Conservation (phyloP, 53 echinoderm and acorn worm genomes). For the Stichopus horrens region DNA sequence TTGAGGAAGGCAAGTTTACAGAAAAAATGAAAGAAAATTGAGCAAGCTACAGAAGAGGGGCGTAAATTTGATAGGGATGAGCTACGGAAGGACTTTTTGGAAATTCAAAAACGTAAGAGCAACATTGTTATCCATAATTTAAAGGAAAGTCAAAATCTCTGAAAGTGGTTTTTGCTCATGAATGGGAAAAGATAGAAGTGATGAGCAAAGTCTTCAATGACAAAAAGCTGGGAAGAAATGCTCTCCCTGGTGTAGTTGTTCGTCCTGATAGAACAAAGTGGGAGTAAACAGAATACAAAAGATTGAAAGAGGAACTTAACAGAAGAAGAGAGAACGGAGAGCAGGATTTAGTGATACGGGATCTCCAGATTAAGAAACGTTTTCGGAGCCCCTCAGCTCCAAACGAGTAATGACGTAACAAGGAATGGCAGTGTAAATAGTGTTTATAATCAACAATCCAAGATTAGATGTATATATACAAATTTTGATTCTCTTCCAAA, state of each 20-base stretch:
- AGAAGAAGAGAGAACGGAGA: conserved; percentile 15
- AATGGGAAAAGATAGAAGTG: conserved; percentile 26
- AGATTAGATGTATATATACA: background rate
- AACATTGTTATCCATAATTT: background rate
- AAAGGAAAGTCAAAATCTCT: background rate
- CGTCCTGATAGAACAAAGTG: conserved; percentile 31
- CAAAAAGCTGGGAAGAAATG: background rate
- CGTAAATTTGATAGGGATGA: background rate
- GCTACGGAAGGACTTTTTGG: background rate
- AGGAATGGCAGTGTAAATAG: background rate
- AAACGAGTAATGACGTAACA: background rate
- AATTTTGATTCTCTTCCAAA: conserved; percentile 42
- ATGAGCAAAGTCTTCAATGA: background rate
- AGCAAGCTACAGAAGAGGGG: background rate
- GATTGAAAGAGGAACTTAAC: conserved; percentile 10
- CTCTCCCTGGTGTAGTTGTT: background rate
- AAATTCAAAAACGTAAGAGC: conserved; percentile 1
- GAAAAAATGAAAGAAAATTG: background rate
- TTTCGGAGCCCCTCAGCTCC: background rate
- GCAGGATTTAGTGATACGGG: background rate
- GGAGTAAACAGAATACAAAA: conserved; percentile 27
- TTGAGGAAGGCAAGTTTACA: conserved; percentile 7
- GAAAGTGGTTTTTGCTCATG: conserved; percentile 14
- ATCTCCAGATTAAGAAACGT: conserved; percentile 20
- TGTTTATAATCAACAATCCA: background rate